These are phyloP conservation scores for Macquaria ambigua DNA, from an alignment of 2,113 vertebrate species.

Conservation along the genomic window DNA sequence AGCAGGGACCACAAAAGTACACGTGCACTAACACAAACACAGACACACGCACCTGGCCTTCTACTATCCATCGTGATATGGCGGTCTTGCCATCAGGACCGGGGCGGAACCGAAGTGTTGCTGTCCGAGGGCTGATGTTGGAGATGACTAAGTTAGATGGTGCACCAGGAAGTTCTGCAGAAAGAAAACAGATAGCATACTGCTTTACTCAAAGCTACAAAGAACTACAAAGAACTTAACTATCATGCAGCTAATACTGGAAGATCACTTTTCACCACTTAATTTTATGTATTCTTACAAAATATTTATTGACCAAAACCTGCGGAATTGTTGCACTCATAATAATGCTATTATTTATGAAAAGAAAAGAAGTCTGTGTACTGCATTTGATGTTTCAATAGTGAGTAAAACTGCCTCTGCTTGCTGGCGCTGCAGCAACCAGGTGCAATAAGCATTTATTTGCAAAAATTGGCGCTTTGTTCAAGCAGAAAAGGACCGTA, in stretches of 20 bases:
- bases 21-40: constrained; percentile 3
- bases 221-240: not conserved
- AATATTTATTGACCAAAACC: constrained; percentile 32
- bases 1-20: not conserved
- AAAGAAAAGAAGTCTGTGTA: not conserved
- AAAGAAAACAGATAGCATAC: constrained; percentile 8
- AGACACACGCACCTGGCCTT: constrained; percentile 82
- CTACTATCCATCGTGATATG: constrained; percentile 91
- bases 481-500: not conserved
- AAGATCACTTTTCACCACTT: not conserved
- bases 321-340: not conserved
- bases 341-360: constrained; percentile 34
- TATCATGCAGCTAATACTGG: not conserved
- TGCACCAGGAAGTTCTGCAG: constrained; percentile 91
- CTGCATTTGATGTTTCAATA: constrained; percentile 18
- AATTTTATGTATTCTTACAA: constrained; percentile 7
- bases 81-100: constrained; percentile 92
- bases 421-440: not conserved
- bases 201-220: not conserved
- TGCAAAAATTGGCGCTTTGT: not conserved
- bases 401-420: not conserved
- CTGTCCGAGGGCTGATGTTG: constrained; percentile 94
- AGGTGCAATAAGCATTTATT: constrained; percentile 31
- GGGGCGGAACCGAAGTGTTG: constrained; percentile 89
- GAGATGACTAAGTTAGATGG: constrained; percentile 93